These are phyloP conservation scores for Drosophila miranda DNA, from an alignment of 1,140 invertebrate genomes.

Conservation along the genomic window DNA sequence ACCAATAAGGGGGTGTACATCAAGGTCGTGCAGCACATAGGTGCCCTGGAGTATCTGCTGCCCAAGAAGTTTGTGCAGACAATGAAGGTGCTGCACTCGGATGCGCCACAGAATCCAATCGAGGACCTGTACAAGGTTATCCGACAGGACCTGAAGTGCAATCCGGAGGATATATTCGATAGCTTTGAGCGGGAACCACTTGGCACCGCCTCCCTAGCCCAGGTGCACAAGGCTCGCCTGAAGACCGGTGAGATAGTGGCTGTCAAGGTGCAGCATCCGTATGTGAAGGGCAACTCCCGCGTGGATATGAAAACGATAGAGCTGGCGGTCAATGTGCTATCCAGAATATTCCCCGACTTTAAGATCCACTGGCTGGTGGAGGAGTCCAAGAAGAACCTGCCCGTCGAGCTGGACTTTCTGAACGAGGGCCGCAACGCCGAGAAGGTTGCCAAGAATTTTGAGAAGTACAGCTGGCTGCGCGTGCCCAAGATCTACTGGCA, in stretches of 20 bases:
- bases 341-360: conserved; percentile 96
- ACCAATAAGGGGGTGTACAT: conserved; percentile 98
- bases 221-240: conserved; percentile 96
- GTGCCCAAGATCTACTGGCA: conserved; percentile 92
- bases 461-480: conserved; percentile 88
- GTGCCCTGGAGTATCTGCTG: conserved; percentile 96
- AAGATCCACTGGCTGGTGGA: conserved; percentile 98
- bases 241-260: conserved; percentile 94
- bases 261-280: conserved; percentile 97
- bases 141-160: conserved; percentile 92
- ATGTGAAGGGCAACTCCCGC: conserved; percentile 92
- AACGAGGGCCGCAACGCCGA: conserved; percentile 97
- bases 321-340: conserved; percentile 92
- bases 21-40: conserved; percentile 98
- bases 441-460: conserved; percentile 87
- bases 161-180: conserved; percentile 93
- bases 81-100: conserved; percentile 95
- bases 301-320: conserved; percentile 98
- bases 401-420: conserved; percentile 95
- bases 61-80: conserved; percentile 97
- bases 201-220: conserved; percentile 97
- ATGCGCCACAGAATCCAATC: conserved; percentile 93
- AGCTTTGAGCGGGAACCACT: conserved; percentile 93
- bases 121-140: conserved; percentile 94
- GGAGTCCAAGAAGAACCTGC: conserved; percentile 97